Conservation (phyloP, 2,113 vertebrate genomes). For the Otolemur garnettii region DNA sequence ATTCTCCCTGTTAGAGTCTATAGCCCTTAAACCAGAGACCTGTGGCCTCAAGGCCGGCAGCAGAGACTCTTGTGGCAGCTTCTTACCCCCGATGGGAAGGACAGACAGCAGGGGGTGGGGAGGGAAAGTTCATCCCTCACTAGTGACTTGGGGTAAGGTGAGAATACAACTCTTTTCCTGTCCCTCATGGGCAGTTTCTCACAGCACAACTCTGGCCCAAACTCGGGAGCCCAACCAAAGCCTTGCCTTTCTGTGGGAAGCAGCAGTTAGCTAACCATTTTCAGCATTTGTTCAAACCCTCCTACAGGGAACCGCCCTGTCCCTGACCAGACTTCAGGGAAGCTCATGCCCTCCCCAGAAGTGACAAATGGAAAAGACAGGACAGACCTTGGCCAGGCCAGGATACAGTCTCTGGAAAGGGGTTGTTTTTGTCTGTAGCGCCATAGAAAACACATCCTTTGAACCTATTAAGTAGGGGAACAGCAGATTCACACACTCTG, state of each 20-base stretch:
- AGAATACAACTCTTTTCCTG: not conserved
- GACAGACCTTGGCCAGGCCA: conserved; percentile 59
- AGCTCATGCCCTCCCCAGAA: conserved; percentile 68
- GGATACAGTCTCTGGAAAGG: conserved; percentile 79
- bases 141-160: not conserved
- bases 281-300: conserved; percentile 40
- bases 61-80: not conserved
- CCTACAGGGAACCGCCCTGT: conserved; percentile 31
- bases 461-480: conserved; percentile 72
- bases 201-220: not conserved
- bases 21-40: not conserved
- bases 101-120: not conserved
- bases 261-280: not conserved
- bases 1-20: not conserved
- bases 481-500: conserved; percentile 36
- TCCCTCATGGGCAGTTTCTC: not conserved
- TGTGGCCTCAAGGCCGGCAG: not conserved
- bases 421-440: conserved; percentile 79
- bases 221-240: not conserved
- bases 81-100: not conserved
- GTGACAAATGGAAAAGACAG: conserved; percentile 80
- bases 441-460: conserved; percentile 82
- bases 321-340: conserved; percentile 11
- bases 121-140: not conserved
- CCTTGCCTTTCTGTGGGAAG: conserved; percentile 19